Percentiles rank a stretch among this genome's conserved stretches.
Evolutionary conservation across 2,888 invertebrate genomes (phyloP).

Genomic region (Tridacna crocea): DNA sequence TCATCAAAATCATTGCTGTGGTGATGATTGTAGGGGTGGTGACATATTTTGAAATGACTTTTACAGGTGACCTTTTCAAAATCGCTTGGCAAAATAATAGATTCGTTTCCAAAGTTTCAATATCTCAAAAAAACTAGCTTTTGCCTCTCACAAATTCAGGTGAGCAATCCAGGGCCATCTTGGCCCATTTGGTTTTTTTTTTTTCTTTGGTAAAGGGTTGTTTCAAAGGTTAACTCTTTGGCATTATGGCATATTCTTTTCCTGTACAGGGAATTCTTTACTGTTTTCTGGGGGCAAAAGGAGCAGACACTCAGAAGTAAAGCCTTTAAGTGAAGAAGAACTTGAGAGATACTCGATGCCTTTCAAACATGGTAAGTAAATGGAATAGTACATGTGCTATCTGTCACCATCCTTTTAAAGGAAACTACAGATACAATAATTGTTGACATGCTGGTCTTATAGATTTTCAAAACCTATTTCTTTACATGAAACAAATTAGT

Average conservation of each 20-base stretch:
- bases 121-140: no score
- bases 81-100: no score
- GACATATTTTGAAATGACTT: no score
- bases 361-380: constrained; percentile 47
- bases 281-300: constrained; percentile 23
- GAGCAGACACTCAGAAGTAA: background rate
- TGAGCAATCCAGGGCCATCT: no score
- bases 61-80: no score
- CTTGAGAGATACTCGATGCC: constrained; percentile 39
- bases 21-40: no score
- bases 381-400: background rate
- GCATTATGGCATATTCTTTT: background rate
- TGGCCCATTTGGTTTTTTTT: no score
- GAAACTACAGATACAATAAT: background rate
- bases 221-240: background rate
- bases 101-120: no score
- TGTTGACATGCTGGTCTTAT: constrained; percentile 85
- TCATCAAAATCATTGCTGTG: no score
- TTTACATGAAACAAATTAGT: no score
- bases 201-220: background rate
- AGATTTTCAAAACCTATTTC: no score
- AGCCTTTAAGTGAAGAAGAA: constrained; percentile 29
- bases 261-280: background rate
- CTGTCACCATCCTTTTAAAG: background rate
- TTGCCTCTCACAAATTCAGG: no score